Conservation (phyloP, 2,888 invertebrate species). For the Acrobasis suavella region DNA sequence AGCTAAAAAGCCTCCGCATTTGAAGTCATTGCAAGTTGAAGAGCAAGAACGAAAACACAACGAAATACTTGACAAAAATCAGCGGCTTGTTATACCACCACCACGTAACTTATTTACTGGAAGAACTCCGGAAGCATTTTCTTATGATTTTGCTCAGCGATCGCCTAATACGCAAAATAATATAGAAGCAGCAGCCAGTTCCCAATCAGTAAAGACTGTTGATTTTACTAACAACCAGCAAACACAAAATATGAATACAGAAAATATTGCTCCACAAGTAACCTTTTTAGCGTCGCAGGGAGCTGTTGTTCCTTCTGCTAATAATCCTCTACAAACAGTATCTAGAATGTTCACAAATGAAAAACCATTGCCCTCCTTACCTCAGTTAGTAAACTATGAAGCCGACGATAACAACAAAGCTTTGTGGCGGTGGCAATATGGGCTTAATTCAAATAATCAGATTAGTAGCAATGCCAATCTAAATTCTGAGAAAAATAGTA, state of each 20-base stretch:
- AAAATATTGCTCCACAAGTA: slow-evolving; percentile 70
- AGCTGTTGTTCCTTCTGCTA: slow-evolving; percentile 63
- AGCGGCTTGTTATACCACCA: slow-evolving; percentile 44
- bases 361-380: slow-evolving; percentile 54
- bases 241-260: slow-evolving; percentile 56
- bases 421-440: slow-evolving; percentile 77
- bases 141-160: slow-evolving; percentile 60
- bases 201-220: slow-evolving; percentile 58
- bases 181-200: slow-evolving; percentile 57
- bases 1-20: slow-evolving; percentile 65
- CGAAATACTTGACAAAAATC: slow-evolving; percentile 47
- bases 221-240: slow-evolving; percentile 59
- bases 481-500: slow-evolving; percentile 61
- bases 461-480: slow-evolving; percentile 47
- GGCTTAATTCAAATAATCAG: slow-evolving; percentile 49
- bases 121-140: slow-evolving; percentile 75
- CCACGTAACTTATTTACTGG: slow-evolving; percentile 67
- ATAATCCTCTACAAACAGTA: slow-evolving; percentile 51
- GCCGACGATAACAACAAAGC: slow-evolving; percentile 65
- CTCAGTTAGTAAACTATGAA: slow-evolving; percentile 73
- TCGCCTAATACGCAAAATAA: slow-evolving; percentile 54
- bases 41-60: slow-evolving; percentile 54
- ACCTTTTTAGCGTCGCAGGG: slow-evolving; percentile 77
- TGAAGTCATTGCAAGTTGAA: slow-evolving; percentile 61
- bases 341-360: slow-evolving; percentile 61